phyloP scores from a whole-genome alignment of 2,113 vertebrate genomes.

The Alethe castanea region DNA sequence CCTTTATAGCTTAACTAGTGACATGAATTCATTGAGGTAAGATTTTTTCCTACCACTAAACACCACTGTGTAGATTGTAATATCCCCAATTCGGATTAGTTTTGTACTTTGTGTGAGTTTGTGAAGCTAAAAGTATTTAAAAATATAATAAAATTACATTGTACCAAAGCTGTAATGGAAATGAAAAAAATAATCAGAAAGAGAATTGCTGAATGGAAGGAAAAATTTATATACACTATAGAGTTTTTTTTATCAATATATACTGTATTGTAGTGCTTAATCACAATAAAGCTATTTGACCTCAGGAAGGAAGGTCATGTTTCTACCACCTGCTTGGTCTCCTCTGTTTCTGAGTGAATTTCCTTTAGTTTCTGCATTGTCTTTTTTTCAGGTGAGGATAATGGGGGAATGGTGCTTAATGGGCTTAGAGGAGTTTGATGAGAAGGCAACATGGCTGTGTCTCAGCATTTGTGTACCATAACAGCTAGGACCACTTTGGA shows the following conservation, averaged over 20 bases:
- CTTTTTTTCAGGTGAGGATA: not conserved
- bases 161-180: conserved; percentile 84
- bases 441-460: not conserved
- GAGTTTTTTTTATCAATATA: conserved; percentile 84
- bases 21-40: conserved; percentile 84
- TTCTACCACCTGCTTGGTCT: conserved; percentile 74
- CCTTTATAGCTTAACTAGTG: conserved; percentile 82
- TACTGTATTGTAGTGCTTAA: conserved; percentile 85
- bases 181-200: not conserved
- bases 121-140: conserved; percentile 85
- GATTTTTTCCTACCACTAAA: conserved; percentile 85
- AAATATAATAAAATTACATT: conserved; percentile 77
- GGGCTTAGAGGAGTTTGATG: not conserved
- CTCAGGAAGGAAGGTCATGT: conserved; percentile 81
- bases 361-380: not conserved
- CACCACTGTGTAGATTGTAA: conserved; percentile 85
- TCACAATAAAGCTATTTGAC: conserved; percentile 84
- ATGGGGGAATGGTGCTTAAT: not conserved
- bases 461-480: not conserved
- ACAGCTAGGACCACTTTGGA: not conserved
- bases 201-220: conserved; percentile 75
- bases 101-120: conserved; percentile 88
- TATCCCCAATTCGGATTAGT: conserved; percentile 79
- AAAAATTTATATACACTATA: conserved; percentile 85
- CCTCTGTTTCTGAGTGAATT: conserved; percentile 27